Percentiles rank a stretch among this genome's conserved stretches.
Conservation (phyloP, 2,888 invertebrate species). For the Resseliella maxima region DNA sequence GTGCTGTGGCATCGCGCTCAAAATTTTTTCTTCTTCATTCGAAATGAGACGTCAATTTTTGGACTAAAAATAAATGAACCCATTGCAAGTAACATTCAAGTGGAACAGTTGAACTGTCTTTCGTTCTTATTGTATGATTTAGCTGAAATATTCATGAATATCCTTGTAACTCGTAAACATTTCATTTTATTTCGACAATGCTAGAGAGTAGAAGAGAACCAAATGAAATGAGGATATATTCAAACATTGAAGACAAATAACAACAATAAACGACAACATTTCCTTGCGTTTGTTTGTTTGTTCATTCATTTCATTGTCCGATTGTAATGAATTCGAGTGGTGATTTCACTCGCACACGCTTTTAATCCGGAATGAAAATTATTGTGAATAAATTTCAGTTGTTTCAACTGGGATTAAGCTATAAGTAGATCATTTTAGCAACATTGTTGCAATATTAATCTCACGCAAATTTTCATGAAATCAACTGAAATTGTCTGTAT, state of each 20-base stretch:
- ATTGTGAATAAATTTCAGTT: constrained; percentile 35
- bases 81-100: constrained; percentile 14
- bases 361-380: constrained; percentile 42
- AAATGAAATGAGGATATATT: neutral
- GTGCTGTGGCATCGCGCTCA: neutral
- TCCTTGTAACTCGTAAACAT: constrained; percentile 39
- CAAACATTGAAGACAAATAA: neutral
- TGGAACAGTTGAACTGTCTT: neutral
- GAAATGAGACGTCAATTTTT: constrained; percentile 46
- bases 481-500: neutral
- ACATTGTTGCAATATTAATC: constrained; percentile 36
- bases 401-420: constrained; percentile 35
- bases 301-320: neutral
- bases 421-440: constrained; percentile 43
- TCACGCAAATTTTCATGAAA: constrained; percentile 23
- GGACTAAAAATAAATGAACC: constrained; percentile 38
- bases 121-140: neutral
- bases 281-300: neutral
- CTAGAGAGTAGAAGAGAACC: neutral
- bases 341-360: neutral
- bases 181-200: constrained; percentile 31
- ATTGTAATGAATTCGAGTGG: neutral
- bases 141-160: constrained; percentile 44
- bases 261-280: neutral
- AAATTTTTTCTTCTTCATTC: neutral